phyloP scores from a whole-genome alignment of 2,113 vertebrate genomes.

The Istiophorus platypterus region DNA sequence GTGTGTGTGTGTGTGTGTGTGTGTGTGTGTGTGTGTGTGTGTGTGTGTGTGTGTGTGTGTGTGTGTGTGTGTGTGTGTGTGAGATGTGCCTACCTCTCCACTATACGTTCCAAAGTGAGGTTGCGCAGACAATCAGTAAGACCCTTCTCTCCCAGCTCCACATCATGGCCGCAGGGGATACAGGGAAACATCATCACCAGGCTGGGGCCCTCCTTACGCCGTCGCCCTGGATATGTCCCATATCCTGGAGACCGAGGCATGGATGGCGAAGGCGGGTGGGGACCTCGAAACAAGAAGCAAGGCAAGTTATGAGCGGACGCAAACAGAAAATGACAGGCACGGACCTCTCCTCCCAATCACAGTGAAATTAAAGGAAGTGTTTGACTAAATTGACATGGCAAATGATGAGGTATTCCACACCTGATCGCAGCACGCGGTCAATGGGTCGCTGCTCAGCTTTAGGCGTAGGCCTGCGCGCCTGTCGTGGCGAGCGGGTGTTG shows the following conservation, averaged over 20 bases:
- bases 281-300: constrained; percentile 48
- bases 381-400: neutral
- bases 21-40: neutral
- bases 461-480: constrained; percentile 87
- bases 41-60: neutral
- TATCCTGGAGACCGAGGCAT: constrained; percentile 80
- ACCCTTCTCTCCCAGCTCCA: constrained; percentile 95
- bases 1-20: neutral
- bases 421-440: constrained; percentile 92
- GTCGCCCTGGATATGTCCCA: constrained; percentile 91
- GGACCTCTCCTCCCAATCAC: neutral
- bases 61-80: neutral
- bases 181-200: constrained; percentile 91
- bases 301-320: constrained; percentile 2
- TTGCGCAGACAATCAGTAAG: constrained; percentile 94
- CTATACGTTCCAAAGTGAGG: constrained; percentile 95
- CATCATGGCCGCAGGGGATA: constrained; percentile 89
- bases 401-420: constrained; percentile 60
- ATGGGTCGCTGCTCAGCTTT: constrained; percentile 90
- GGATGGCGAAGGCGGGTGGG: constrained; percentile 64
- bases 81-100: constrained; percentile 86
- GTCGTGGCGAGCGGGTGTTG: constrained; percentile 91
- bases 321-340: neutral
- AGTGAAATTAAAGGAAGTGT: neutral
- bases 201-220: constrained; percentile 87